phyloP scores from a whole-genome alignment of 2,113 vertebrate genomes.

The Boulengeromyrus knoepffleri region DNA sequence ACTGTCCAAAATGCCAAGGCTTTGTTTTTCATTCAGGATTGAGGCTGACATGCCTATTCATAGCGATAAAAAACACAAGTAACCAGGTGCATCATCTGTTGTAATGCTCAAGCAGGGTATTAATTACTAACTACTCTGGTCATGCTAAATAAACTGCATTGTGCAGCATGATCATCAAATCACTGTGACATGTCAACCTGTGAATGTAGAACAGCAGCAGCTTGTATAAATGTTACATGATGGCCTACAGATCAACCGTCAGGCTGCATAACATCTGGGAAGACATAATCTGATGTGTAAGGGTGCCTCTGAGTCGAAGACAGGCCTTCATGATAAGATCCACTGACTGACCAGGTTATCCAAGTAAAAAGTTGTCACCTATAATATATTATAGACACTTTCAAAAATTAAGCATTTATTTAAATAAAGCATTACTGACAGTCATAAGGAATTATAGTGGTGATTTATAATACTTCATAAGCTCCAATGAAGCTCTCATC shows the following conservation, averaged over 20 bases:
- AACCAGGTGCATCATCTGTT: neutral
- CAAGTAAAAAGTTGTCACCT: neutral
- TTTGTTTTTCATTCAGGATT: neutral
- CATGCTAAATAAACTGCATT: neutral
- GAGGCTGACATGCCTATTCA: neutral
- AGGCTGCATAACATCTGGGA: neutral
- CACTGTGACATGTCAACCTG: neutral
- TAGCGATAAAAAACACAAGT: neutral
- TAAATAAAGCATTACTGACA: neutral
- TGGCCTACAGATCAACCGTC: neutral
- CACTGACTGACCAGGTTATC: neutral
- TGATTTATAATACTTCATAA: neutral
- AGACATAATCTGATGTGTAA: neutral
- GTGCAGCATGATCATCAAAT: neutral
- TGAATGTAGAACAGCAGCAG: neutral
- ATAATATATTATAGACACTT: neutral
- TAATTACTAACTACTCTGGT: neutral
- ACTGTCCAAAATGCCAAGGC: neutral
- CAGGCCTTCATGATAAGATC: neutral
- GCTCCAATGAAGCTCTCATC: neutral
- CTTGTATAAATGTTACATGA: neutral
- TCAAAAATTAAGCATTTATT: too few relatives aligned
- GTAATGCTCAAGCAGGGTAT: neutral
- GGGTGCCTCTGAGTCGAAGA: neutral
- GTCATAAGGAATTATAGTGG: neutral